phyloP scores from a whole-genome alignment of 2,888 invertebrate genomes.

The Erebia palarica region DNA sequence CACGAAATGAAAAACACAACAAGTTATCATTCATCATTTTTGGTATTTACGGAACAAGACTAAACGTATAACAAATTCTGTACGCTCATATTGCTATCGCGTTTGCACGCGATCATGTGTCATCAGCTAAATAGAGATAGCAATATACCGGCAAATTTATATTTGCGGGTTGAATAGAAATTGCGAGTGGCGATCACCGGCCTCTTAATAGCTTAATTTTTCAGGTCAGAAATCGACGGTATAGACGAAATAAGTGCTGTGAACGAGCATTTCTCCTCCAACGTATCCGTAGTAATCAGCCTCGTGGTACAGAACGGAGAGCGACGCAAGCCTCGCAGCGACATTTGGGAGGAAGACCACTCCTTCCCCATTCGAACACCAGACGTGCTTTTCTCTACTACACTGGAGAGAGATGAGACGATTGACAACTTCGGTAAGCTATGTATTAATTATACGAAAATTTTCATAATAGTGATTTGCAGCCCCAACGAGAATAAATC shows the following conservation, averaged over 20 bases:
- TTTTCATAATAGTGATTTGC: background rate
- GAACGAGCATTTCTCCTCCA: constrained; percentile 87
- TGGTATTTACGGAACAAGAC: no score
- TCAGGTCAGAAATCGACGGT: constrained; percentile 90
- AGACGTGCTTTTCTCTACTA: constrained; percentile 87
- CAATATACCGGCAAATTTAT: no score
- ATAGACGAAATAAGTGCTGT: constrained; percentile 84
- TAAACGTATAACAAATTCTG: no score
- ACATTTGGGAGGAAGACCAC: constrained; percentile 89
- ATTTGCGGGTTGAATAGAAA: no score
- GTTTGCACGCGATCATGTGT: no score
- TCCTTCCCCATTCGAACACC: constrained; percentile 72
- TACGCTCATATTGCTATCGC: no score
- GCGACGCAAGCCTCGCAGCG: constrained; percentile 85
- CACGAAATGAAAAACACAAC: no score
- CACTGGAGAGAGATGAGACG: constrained; percentile 91
- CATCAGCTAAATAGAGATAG: no score
- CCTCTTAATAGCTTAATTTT: background rate
- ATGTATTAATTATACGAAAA: background rate
- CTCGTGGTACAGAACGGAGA: constrained; percentile 88
- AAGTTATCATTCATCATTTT: no score
- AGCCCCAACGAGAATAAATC: background rate
- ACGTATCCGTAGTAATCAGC: constrained; percentile 86
- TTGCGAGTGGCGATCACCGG: no score
- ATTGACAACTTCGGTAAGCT: constrained; percentile 90